A percentile compares a stretch with the other conserved stretches of the same genome.
Evolutionary conservation across 2,888 invertebrate species (phyloP).

Genomic region (Omphaloscelis lunosa): DNA sequence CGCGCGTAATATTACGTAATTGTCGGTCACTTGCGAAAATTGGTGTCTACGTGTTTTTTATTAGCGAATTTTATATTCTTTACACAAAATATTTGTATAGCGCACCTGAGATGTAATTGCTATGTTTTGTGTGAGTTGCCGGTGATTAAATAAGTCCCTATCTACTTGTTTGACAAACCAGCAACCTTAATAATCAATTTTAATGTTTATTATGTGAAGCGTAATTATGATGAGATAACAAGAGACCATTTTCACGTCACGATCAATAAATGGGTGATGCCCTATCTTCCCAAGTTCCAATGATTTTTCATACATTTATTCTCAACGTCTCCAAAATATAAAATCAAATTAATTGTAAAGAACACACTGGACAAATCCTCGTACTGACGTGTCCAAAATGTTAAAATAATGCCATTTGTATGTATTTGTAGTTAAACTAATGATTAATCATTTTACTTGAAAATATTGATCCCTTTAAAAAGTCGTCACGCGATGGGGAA

Average conservation of each 20-base stretch:
- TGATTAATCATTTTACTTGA: background rate
- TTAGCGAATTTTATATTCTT: slow-evolving; percentile 55
- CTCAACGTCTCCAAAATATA: no score
- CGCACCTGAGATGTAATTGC: slow-evolving; percentile 25
- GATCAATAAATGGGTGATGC: background rate
- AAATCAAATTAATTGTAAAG: no score
- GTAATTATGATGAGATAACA: background rate
- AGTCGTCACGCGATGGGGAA: background rate
- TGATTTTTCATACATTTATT: no score
- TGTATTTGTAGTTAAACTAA: no score
- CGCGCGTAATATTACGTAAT: slow-evolving; percentile 66
- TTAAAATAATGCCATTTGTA: no score
- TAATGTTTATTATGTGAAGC: background rate
- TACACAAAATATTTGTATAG: slow-evolving; percentile 47
- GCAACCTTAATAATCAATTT: background rate
- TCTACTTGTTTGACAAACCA: background rate
- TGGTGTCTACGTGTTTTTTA: slow-evolving; percentile 61
- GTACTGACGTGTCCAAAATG: no score
- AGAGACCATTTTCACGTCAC: background rate
- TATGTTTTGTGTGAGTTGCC: slow-evolving; percentile 16
- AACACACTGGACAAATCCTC: no score
- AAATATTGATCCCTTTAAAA: background rate
- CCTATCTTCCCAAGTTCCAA: no score
- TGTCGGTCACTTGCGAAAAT: slow-evolving; percentile 67
- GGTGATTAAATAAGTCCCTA: slow-evolving; percentile 24